Conservation (phyloP, 2,113 vertebrate genomes). For the Tachycineta bicolor region DNA sequence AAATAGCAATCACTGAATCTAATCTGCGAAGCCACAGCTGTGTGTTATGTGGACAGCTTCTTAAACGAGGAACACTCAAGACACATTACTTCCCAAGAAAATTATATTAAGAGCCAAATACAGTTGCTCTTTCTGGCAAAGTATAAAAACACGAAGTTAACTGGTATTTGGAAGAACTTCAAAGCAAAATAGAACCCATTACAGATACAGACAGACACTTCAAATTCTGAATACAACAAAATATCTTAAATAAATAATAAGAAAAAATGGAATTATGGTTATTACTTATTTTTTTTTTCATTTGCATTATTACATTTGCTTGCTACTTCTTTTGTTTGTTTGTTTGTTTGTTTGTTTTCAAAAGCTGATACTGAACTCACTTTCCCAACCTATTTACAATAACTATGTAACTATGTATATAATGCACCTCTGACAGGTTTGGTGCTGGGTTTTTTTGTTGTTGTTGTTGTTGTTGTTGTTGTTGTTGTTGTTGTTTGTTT, state of each 20-base stretch:
- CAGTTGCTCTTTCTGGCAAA: background rate
- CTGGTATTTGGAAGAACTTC: background rate
- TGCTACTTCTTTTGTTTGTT: background rate
- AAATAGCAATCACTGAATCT: background rate
- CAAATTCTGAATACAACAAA: background rate
- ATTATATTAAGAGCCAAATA: background rate
- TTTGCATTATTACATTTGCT: background rate
- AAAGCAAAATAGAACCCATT: background rate
- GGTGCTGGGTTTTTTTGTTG: no score
- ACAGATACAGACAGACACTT: background rate
- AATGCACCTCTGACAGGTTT: background rate
- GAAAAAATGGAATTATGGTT: background rate
- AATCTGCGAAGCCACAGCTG: background rate
- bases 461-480: no score
- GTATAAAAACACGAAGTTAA: background rate
- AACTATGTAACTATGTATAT: background rate
- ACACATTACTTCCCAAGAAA: background rate
- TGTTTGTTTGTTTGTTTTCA: background rate
- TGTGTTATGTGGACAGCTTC: background rate
- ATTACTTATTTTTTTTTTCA: background rate
- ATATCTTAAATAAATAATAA: background rate
- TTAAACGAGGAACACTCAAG: background rate
- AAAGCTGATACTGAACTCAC: background rate
- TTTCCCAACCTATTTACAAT: background rate
- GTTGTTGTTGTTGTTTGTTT: no score